A percentile compares a stretch with the other conserved stretches of the same genome.
Conservation (phyloP, 2,797 vertebrate genomes). For the Tokudaia muenninki region DNA sequence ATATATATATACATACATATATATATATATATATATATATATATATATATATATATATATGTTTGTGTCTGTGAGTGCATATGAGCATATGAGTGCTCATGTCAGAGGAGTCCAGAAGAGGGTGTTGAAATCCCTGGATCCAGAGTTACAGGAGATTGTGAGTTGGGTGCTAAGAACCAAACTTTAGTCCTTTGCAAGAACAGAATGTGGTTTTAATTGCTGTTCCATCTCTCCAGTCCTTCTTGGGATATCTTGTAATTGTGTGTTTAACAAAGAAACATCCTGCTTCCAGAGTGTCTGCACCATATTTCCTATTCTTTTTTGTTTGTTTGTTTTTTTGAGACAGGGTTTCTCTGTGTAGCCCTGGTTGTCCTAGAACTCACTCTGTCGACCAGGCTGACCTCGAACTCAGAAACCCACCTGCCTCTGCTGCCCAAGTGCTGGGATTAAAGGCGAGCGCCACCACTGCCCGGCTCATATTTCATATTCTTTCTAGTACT, state of each 20-base stretch:
- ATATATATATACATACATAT: no score
- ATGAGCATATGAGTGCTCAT: no score
- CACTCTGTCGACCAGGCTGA: no score
- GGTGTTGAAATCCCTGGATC: not conserved
- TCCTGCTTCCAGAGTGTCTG: not conserved
- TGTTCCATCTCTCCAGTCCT: not conserved
- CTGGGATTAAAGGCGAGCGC: no score
- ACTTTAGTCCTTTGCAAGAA: not conserved
- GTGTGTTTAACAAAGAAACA: not conserved
- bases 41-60: not conserved
- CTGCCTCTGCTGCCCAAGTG: no score
- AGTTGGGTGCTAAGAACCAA: not conserved
- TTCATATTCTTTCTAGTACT: not conserved
- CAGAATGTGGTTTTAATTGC: not conserved
- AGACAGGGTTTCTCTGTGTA: no score
- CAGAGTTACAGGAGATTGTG: not conserved
- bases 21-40: no score
- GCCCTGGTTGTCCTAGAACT: no score
- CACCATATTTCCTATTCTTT: not conserved
- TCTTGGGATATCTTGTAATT: not conserved
- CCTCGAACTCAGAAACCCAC: no score
- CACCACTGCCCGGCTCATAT: not conserved
- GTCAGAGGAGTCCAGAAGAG: not conserved
- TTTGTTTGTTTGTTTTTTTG: no score
- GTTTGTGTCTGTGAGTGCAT: not conserved